Conservation (phyloP, 2,113 vertebrate genomes). For the Marmota monax region DNA sequence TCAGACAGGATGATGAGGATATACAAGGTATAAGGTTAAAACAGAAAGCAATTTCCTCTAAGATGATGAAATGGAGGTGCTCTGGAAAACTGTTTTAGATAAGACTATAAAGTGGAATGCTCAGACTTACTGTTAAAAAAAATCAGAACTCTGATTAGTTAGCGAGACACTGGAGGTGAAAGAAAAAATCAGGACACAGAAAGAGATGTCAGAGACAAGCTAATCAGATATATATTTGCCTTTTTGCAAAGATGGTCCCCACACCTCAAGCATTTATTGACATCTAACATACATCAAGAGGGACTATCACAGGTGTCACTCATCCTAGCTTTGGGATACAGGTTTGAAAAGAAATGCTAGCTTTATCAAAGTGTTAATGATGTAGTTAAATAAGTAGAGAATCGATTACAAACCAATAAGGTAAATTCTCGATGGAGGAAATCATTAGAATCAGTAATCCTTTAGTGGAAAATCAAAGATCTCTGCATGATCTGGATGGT, state of each 20-base stretch:
- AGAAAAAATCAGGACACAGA: neutral
- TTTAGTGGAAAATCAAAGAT: neutral
- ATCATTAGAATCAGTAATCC: neutral
- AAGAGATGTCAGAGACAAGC: neutral
- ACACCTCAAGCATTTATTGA: neutral
- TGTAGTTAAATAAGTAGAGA: neutral
- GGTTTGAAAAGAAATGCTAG: neutral
- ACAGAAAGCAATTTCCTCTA: neutral
- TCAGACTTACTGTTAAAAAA: neutral
- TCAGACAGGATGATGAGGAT: neutral
- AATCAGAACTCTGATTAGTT: neutral
- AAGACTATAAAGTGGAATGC: neutral
- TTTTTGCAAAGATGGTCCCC: neutral
- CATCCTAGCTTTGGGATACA: neutral
- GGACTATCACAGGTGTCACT: neutral
- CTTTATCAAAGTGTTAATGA: neutral
- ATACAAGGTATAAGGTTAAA: neutral
- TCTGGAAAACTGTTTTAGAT: neutral
- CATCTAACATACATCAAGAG: neutral
- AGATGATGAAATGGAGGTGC: neutral
- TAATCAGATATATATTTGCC: no score
- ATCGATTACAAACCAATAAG: neutral
- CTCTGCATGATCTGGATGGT: neutral
- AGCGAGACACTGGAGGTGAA: neutral
- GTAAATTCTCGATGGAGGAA: neutral